Conservation (phyloP, 2,888 invertebrate genomes). For the Ectobius pallidus region DNA sequence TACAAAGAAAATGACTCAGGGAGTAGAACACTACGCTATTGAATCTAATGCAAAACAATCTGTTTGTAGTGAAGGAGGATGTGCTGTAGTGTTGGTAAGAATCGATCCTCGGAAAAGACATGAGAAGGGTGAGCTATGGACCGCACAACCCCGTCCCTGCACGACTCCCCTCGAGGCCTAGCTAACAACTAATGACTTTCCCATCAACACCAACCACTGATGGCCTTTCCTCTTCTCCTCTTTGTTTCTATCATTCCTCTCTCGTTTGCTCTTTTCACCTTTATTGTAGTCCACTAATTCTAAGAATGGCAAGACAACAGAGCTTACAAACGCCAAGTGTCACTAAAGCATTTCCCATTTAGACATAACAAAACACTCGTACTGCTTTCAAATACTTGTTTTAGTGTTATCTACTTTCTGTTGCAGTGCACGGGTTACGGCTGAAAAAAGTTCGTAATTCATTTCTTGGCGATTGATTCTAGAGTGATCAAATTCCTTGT, state of each 20-base stretch:
- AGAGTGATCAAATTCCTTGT: no score
- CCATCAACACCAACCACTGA: slow-evolving; percentile 42
- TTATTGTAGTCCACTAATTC: slow-evolving; percentile 22
- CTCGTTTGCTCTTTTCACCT: slow-evolving; percentile 28
- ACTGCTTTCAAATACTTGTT: neutral
- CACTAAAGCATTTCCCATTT: slow-evolving; percentile 37
- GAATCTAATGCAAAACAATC: no score
- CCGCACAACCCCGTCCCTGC: slow-evolving; percentile 21
- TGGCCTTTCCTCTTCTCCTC: slow-evolving; percentile 29
- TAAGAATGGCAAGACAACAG: slow-evolving; percentile 13
- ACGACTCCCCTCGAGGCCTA: slow-evolving; percentile 17
- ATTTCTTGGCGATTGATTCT: no score
- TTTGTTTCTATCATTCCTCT: slow-evolving; percentile 17
- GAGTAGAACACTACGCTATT: no score
- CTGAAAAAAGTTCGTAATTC: no score
- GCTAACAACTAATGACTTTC: slow-evolving; percentile 44
- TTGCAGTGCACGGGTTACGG: no score
- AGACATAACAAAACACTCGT: slow-evolving; percentile 23
- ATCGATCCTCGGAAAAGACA: slow-evolving; percentile 38
- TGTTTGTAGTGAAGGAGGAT: no score
- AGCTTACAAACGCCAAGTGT: slow-evolving; percentile 24
- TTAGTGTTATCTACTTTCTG: no score
- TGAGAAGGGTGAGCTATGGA: slow-evolving; percentile 27
- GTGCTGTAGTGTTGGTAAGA: no score
- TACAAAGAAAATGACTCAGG: no score